Percentiles rank a stretch among this genome's conserved stretches.
phyloP scores from a whole-genome alignment of 2,888 invertebrate species.

The Synergus laeviventris region DNA sequence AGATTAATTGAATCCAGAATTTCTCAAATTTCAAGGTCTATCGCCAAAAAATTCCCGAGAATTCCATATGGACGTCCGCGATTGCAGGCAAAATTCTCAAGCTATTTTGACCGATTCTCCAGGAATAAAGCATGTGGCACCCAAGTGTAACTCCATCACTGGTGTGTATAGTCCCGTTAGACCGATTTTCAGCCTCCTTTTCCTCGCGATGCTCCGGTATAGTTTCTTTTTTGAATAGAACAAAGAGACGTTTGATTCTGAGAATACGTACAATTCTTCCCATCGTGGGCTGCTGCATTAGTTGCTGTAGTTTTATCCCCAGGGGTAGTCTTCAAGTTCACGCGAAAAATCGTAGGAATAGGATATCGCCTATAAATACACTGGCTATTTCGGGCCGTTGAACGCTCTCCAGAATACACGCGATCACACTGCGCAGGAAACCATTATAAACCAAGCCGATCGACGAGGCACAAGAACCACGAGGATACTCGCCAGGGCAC shows the following conservation, averaged over 20 bases:
- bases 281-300: conserved; percentile 50
- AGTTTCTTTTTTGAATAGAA: not conserved
- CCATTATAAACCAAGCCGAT: conserved; percentile 53
- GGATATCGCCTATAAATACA: conserved; percentile 63
- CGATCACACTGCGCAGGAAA: conserved; percentile 56
- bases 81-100: not conserved
- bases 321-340: conserved; percentile 65
- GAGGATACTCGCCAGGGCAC: conserved; percentile 20
- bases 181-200: conserved; percentile 41
- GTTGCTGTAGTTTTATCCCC: conserved; percentile 26
- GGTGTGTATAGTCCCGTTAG: conserved; percentile 1
- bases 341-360: conserved; percentile 63
- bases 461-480: conserved; percentile 36
- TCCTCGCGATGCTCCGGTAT: not conserved
- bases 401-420: conserved; percentile 59
- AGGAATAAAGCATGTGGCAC: not conserved
- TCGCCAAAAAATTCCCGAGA: not conserved
- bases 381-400: conserved; percentile 62
- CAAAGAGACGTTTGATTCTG: not conserved
- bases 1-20: not conserved
- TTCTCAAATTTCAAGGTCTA: not conserved
- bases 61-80: not conserved
- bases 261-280: conserved; percentile 59
- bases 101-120: not conserved
- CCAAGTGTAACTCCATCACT: not conserved